A percentile compares a stretch with the other conserved stretches of the same genome.
These are phyloP conservation scores for Zeugodacus cucurbitae DNA, from an alignment of 1,140 invertebrate species.

Conservation along the genomic window DNA sequence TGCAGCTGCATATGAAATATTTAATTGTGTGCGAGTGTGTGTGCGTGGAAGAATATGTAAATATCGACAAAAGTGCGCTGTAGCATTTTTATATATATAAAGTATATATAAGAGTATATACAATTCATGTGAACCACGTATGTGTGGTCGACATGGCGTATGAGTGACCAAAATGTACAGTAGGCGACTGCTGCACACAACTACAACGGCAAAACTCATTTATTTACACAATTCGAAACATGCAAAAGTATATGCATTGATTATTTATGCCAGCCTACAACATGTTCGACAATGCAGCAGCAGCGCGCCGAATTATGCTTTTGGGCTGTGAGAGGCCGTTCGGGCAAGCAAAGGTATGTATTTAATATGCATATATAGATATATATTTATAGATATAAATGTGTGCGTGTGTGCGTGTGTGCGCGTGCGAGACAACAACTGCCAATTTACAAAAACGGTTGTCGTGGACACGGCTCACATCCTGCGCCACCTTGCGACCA, in stretches of 20 bases:
- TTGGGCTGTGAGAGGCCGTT: not conserved
- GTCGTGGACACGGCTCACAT: not conserved
- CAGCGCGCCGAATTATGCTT: not conserved
- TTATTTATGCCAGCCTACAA: slow-evolving; percentile 37
- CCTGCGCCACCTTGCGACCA: not conserved
- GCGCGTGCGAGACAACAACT: slow-evolving; percentile 25
- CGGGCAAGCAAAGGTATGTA: not conserved
- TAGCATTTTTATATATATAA: not conserved
- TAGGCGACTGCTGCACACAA: not conserved
- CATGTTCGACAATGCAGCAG: not conserved
- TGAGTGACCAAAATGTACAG: not conserved
- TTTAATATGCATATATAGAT: not conserved
- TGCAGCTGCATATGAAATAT: not conserved
- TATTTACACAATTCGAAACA: slow-evolving; percentile 30
- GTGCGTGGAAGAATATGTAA: not conserved
- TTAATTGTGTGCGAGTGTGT: not conserved
- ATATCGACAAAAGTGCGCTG: not conserved
- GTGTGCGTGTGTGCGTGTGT: not conserved
- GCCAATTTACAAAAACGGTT: slow-evolving; percentile 25
- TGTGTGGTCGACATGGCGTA: not conserved
- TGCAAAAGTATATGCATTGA: slow-evolving; percentile 14
- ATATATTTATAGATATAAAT: not conserved
- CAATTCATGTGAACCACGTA: not conserved
- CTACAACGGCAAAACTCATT: not conserved
- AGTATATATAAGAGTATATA: not conserved